Evolutionary conservation across 2,888 invertebrate genomes (phyloP), one percentile per base, ranked within the genome.

Genomic region (Pheosia tremula): DNA sequence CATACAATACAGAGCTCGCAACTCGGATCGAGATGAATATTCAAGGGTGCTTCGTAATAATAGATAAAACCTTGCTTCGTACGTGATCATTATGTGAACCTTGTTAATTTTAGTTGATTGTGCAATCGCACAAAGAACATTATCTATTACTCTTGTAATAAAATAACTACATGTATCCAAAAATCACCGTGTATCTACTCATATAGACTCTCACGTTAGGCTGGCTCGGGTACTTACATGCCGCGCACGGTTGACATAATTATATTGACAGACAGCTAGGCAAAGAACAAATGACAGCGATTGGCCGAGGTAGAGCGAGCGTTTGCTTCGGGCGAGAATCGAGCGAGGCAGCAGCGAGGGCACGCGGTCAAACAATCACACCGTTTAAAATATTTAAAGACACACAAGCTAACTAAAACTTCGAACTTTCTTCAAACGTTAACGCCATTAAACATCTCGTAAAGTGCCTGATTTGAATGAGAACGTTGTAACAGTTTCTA

Each of bases 11-110:
- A 63, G 71, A 72, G 72, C 76, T 73, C 72, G 72, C 72, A 71
- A 74, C 77, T 70, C 63, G 72, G 71, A 74, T 74, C 64, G 70
- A 80, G 71, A 82, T 77, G 75, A 79, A 79, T 78, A 79, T 79
- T 74, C 75, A 75, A 75, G 73, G 72, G 68, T 71, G 64, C 67
- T 69, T 62, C 58, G 72, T 67, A 71, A 72, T 75, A 73, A 79
- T 75, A 72, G 68, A 68, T 72, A 75, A 68, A 74, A 72, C 76
- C 78, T 79, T 78, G 78, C 64, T 62, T 65, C 69, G 49, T 64
- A 63, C 62, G 63, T 62, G 65, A 70, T 64, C 66, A 64, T 47
- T 57, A 62, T 57, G 54, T n/a, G 24, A 38, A 55, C 61, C 62
- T 67, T 64, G 66, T 38, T 56, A 50, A n/a, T 63, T 58, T 59